Conservation (phyloP, 2,797 vertebrate genomes). For the Coreius guichenoti region DNA sequence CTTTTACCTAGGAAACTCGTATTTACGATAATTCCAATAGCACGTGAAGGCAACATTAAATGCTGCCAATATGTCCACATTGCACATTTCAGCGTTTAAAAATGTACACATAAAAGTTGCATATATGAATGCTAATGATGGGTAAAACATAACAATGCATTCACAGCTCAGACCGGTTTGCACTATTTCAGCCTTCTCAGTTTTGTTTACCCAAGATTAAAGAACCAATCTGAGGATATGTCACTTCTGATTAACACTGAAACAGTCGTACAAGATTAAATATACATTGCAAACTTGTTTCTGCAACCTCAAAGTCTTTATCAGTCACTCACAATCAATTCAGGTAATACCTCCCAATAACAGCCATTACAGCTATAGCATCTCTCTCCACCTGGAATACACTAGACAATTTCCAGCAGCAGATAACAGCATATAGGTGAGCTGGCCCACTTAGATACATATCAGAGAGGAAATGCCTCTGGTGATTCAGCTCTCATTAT, state of each 20-base stretch:
- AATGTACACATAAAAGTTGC: not conserved
- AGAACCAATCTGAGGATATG: constrained; percentile 10
- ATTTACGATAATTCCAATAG: no score
- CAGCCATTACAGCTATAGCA: constrained; percentile 22
- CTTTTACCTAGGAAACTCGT: no score
- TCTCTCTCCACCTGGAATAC: constrained; percentile 35
- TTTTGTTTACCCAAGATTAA: constrained; percentile 28
- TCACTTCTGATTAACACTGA: constrained; percentile 15
- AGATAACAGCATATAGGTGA: constrained; percentile 52
- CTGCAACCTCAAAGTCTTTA: constrained; percentile 36
- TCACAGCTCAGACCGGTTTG: not conserved
- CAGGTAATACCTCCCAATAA: constrained; percentile 26
- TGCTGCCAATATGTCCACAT: not conserved
- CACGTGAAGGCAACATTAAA: not conserved
- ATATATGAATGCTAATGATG: not conserved
- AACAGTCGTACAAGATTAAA: constrained; percentile 14
- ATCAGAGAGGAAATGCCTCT: constrained; percentile 46
- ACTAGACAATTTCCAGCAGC: constrained; percentile 30
- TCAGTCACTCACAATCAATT: constrained; percentile 46
- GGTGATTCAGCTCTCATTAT: constrained; percentile 51
- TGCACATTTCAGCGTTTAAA: not conserved
- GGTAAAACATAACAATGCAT: not conserved
- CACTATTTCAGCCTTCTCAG: not conserved
- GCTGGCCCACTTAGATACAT: constrained; percentile 43
- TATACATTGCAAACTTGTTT: constrained; percentile 29